Percentiles rank a stretch among this genome's conserved stretches.
phyloP scores from a whole-genome alignment of 2,888 invertebrate genomes.

The Itoplectis maculator region DNA sequence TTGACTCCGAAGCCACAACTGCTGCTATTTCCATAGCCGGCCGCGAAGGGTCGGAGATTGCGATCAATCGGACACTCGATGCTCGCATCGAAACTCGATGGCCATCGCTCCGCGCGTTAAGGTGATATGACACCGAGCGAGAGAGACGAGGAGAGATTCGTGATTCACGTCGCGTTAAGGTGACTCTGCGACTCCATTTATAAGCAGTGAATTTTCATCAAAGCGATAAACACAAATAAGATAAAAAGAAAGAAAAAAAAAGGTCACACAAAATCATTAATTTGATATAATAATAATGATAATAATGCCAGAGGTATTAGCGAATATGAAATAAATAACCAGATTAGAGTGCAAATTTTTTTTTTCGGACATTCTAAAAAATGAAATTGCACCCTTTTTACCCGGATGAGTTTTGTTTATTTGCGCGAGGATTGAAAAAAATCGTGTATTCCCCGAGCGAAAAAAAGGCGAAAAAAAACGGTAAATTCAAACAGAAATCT shows the following conservation, averaged over 20 bases:
- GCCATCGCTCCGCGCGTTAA: constrained; percentile 23
- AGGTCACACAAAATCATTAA: too few species aligned
- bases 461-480: not conserved
- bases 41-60: constrained; percentile 23
- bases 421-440: not conserved
- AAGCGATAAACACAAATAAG: not conserved
- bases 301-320: too few species aligned
- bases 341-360: too few species aligned
- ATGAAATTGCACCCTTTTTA: too few species aligned
- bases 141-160: not conserved
- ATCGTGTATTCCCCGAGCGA: not conserved
- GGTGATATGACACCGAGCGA: not conserved
- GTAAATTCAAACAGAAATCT: not conserved
- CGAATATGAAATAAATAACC: too few species aligned
- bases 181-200: not conserved
- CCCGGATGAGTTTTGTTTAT: too few species aligned
- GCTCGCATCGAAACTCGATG: constrained; percentile 27
- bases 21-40: not conserved
- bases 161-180: not conserved
- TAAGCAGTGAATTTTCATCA: not conserved
- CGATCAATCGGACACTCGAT: constrained; percentile 38
- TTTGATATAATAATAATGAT: too few species aligned
- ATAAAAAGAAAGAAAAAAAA: too few species aligned
- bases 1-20: constrained; percentile 18
- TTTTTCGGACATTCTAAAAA: too few species aligned